Percentiles rank a stretch among this genome's conserved stretches.
Conservation (phyloP, 2,113 vertebrate species). For the Chloropsis hardwickii region DNA sequence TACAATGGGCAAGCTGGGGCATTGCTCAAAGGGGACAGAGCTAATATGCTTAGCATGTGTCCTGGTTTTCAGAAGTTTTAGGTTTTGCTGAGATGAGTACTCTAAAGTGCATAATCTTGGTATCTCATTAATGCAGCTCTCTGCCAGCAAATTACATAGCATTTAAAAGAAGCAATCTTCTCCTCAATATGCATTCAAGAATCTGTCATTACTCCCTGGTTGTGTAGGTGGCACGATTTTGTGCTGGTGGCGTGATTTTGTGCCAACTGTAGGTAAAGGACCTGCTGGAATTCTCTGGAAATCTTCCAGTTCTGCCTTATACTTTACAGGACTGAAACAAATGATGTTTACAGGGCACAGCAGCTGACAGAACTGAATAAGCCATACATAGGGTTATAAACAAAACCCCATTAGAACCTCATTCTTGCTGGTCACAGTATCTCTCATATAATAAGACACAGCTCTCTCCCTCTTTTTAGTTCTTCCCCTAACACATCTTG, state of each 20-base stretch:
- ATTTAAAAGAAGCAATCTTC: background rate
- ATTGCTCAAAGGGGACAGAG: background rate
- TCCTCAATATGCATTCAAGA: background rate
- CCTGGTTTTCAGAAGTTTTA: background rate
- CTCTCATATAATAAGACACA: background rate
- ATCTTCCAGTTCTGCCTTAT: background rate
- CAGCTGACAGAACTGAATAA: background rate
- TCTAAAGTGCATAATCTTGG: background rate
- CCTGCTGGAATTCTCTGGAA: background rate
- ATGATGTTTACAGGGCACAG: background rate
- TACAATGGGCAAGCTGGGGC: background rate
- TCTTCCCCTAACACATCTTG: background rate
- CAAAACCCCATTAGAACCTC: background rate
- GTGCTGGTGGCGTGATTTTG: background rate
- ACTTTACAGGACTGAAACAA: background rate
- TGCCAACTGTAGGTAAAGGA: background rate
- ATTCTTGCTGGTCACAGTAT: background rate
- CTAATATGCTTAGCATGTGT: background rate
- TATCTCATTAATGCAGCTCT: background rate
- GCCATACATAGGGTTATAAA: accelerated
- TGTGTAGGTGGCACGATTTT: background rate
- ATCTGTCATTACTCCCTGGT: background rate
- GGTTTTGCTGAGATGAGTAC: background rate
- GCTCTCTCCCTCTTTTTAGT: background rate
- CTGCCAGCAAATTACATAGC: background rate